Evolutionary conservation across 2,888 invertebrate species (phyloP).

Genomic region (Bellardia pandia): DNA sequence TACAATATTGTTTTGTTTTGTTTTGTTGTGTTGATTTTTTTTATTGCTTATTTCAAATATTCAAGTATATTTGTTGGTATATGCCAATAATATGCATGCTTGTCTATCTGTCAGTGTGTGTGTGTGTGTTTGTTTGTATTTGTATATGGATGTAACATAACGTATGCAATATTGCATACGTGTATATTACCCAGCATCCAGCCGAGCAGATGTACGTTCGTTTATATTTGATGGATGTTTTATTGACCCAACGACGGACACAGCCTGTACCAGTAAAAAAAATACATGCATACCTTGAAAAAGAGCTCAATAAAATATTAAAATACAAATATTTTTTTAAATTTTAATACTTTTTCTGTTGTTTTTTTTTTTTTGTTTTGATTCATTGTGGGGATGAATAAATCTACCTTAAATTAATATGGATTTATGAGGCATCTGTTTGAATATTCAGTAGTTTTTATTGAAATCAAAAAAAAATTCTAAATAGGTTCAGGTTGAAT

Average conservation of each 20-base stretch:
- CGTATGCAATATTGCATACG: slow-evolving; percentile 61
- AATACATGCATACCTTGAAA: not conserved
- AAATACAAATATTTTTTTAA: slow-evolving; percentile 25
- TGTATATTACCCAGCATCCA: slow-evolving; percentile 59
- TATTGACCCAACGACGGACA: slow-evolving; percentile 72
- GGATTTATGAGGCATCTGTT: slow-evolving; percentile 7
- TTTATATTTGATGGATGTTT: slow-evolving; percentile 58
- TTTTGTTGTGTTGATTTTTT: slow-evolving; percentile 9
- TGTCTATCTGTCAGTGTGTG: not conserved
- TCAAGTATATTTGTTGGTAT: slow-evolving; percentile 43
- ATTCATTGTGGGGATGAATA: slow-evolving; percentile 10
- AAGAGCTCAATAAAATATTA: slow-evolving; percentile 43
- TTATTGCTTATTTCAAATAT: slow-evolving; percentile 11
- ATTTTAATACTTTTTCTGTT: slow-evolving; percentile 34
- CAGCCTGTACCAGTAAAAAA: slow-evolving; percentile 8
- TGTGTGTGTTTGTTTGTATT: slow-evolving; percentile 12
- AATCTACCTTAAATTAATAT: slow-evolving; percentile 45
- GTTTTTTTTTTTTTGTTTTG: not conserved
- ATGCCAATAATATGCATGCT: too few relatives aligned
- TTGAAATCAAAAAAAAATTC: slow-evolving; percentile 6
- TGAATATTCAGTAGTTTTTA: slow-evolving; percentile 9
- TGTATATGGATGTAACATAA: not conserved
- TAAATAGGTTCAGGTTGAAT: slow-evolving; percentile 27
- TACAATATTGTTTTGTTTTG: slow-evolving; percentile 35
- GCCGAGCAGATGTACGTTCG: slow-evolving; percentile 66